Evolutionary conservation across 1,140 invertebrate genomes (phyloP), one percentile per base, ranked within the genome.

Genomic region (Hycleus cichorii): DNA sequence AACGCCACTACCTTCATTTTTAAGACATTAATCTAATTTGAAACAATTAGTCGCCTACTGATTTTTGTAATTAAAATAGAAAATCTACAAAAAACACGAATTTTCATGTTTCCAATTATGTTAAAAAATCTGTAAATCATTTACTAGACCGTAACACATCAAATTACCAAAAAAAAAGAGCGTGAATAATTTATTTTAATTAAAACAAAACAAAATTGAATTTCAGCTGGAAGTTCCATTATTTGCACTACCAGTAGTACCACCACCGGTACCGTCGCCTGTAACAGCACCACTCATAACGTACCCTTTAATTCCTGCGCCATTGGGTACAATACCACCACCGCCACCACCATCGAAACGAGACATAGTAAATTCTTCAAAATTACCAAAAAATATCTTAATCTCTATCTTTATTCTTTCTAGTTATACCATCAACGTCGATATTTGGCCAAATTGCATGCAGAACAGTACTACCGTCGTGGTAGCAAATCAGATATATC

Each of bases 241-340:
- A 2, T 67, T 65, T 47, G 60, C 66, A 0, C 12, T 62, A 39
- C 61, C 61, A 38, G 12, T 12, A 12, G 12, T 12, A 12, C 53
- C 27, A 47, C 2, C 56, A 57, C 9, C 64, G 1, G 18, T 18
- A 58, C 6, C 62, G 2, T 59, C 59, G 27, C 63, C 44, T 0
- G 18, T 18, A 18, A 18, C 18, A 18, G 18, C 18, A 18, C 59
- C 49, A 47, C 47, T 65, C 10, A 51, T 70, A 7, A 48, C 64
- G 7, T 69, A 71, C 49, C 70, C 71, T 3, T 43, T 73, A 49
- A 71, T 73, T 32, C 69, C 70, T 12, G 71, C 70, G 0, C 71
- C 71, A 26, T 57, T 73, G 39, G 71, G 71, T 42, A 49, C 66
- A 9, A 62, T 72, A 48, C 70, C 71, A 42, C 71, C 71, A 4